phyloP scores from a whole-genome alignment of 2,113 vertebrate genomes.

The Phrynosoma platyrhinos region DNA sequence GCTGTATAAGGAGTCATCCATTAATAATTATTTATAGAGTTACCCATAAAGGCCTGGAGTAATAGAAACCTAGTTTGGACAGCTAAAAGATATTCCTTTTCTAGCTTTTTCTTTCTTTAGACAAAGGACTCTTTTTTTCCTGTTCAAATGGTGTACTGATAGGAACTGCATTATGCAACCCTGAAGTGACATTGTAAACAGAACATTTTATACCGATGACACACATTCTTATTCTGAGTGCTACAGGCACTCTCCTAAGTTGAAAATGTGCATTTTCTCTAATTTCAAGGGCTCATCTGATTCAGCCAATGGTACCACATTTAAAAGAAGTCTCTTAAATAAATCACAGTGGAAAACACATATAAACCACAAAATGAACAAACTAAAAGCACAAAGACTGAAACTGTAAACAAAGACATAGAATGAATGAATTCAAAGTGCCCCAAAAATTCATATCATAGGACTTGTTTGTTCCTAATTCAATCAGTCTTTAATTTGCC shows the following conservation, averaged over 20 bases:
- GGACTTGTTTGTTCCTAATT: neutral
- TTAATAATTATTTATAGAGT: too few species aligned
- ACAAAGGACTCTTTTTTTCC: neutral
- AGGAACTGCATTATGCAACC: neutral
- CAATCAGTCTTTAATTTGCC: neutral
- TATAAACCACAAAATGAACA: neutral
- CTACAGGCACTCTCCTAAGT: neutral
- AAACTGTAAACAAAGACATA: neutral
- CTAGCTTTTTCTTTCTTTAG: neutral
- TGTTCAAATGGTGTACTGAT: neutral
- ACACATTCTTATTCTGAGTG: too few species aligned
- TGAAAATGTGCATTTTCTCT: neutral
- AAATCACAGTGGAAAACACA: neutral
- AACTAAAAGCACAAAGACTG: neutral
- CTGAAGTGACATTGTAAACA: neutral
- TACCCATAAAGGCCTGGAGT: too few species aligned
- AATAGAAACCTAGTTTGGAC: too few species aligned
- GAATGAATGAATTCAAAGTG: neutral
- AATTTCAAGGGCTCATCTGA: neutral
- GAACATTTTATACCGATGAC: neutral
- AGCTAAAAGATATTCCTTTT: neutral
- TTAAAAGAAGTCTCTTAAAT: neutral
- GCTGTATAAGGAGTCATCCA: too few species aligned
- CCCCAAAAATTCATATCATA: neutral
- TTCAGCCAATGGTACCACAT: neutral